Evolutionary conservation across 35 echinoderm and acorn worm genomes (phyloP).

Genomic region (Patiria miniata): DNA sequence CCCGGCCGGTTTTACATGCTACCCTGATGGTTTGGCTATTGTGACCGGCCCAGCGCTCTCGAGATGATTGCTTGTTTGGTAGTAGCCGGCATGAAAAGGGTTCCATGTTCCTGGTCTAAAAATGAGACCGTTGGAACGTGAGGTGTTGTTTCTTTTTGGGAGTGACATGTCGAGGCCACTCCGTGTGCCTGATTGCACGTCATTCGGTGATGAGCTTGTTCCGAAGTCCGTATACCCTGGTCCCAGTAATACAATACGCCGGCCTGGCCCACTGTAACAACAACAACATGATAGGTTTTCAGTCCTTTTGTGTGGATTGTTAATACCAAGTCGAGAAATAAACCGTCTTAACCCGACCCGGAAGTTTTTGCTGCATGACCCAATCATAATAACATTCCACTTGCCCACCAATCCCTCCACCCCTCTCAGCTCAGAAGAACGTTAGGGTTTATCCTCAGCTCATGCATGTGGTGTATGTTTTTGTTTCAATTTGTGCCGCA

Average conservation of each 20-base stretch:
- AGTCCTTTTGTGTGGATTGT: background rate
- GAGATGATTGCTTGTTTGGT: no score
- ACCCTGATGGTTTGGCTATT: background rate
- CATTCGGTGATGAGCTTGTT: no score
- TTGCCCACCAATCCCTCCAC: background rate
- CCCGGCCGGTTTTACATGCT: background rate
- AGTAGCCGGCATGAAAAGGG: no score
- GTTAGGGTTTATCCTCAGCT: constrained; percentile 3
- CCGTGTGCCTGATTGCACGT: no score
- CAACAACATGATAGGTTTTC: constrained; percentile 6
- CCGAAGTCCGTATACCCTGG: background rate
- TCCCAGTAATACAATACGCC: background rate
- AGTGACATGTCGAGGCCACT: no score
- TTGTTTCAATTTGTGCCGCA: constrained; percentile 54
- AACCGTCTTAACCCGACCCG: constrained; percentile 15
- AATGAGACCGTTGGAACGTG: no score
- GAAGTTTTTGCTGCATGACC: background rate
- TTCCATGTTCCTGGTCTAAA: no score
- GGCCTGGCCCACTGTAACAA: background rate
- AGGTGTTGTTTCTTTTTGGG: no score
- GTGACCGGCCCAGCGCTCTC: background rate
- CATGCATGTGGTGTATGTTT: constrained; percentile 34
- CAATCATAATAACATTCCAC: constrained; percentile 9
- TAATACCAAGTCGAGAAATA: background rate
- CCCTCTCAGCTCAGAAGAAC: background rate